Percentiles rank a stretch among this genome's conserved stretches.
Evolutionary conservation across 2,113 vertebrate genomes (phyloP).

Genomic region (Varanus komodoensis): DNA sequence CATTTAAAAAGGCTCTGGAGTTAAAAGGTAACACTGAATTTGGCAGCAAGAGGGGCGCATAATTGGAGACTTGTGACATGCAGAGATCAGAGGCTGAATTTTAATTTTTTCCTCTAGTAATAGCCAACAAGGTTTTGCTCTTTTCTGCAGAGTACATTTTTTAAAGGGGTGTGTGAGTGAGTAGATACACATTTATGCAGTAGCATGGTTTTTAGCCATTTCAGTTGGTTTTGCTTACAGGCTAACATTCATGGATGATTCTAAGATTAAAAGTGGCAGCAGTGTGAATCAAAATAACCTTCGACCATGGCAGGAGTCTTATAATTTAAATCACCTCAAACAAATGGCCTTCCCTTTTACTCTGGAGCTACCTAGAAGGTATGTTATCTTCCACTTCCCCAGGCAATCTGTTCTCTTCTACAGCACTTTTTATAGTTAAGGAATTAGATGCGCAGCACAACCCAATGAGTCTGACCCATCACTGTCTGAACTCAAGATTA

Average conservation of each 20-base stretch:
- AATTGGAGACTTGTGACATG: constrained; percentile 17
- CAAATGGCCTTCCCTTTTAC: not conserved
- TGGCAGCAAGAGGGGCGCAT: constrained; percentile 16
- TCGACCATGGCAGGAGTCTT: not conserved
- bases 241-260: not conserved
- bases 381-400: not conserved
- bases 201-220: not conserved
- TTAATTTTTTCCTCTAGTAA: not conserved
- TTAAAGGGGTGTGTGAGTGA: not conserved
- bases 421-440: not conserved
- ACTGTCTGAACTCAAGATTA: no score
- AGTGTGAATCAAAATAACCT: not conserved
- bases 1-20: not conserved
- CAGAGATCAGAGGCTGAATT: constrained; percentile 16
- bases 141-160: not conserved
- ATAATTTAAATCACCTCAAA: not conserved
- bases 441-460: not conserved
- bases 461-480: not conserved
- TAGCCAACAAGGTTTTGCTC: constrained; percentile 3
- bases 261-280: not conserved
- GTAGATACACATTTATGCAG: not conserved
- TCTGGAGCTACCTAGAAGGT: not conserved
- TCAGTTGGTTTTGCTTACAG: not conserved
- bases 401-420: not conserved
- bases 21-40: constrained; percentile 10